These are phyloP conservation scores for Morone saxatilis DNA, from an alignment of 2,113 vertebrate species.

Conservation along the genomic window DNA sequence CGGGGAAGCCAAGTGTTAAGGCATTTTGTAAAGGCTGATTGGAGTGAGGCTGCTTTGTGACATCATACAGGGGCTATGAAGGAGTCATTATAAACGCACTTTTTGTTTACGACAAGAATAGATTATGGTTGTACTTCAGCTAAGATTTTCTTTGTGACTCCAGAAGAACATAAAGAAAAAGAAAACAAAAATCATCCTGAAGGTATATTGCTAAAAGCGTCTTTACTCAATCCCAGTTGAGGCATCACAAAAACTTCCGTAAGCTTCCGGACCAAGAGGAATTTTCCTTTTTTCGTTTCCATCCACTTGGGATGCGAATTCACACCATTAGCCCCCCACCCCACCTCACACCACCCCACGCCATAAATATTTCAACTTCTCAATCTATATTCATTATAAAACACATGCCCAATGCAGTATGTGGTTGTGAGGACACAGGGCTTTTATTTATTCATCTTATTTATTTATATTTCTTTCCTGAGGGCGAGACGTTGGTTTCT, in stretches of 20 bases:
- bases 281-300: constrained; percentile 69
- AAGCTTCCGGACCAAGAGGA: constrained; percentile 66
- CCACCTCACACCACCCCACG: constrained; percentile 60
- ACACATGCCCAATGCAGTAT: constrained; percentile 79
- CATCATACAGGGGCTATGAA: constrained; percentile 4
- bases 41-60: constrained; percentile 9
- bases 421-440: constrained; percentile 77
- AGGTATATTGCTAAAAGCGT: constrained; percentile 23
- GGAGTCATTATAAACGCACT: neutral
- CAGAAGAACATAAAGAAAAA: neutral
- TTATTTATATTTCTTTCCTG: constrained; percentile 86
- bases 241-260: constrained; percentile 44
- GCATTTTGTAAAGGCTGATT: constrained; percentile 36
- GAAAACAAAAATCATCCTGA: neutral
- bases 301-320: constrained; percentile 74
- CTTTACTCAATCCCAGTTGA: constrained; percentile 32
- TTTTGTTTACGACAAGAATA: neutral
- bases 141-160: neutral
- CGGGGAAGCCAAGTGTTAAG: constrained; percentile 46
- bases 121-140: neutral
- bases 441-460: constrained; percentile 88
- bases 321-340: constrained; percentile 72
- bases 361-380: constrained; percentile 86
- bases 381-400: constrained; percentile 88
- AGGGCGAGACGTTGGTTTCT: constrained; percentile 79